Conservation (phyloP, 2,888 invertebrate species). For the Megamerina dolium region DNA sequence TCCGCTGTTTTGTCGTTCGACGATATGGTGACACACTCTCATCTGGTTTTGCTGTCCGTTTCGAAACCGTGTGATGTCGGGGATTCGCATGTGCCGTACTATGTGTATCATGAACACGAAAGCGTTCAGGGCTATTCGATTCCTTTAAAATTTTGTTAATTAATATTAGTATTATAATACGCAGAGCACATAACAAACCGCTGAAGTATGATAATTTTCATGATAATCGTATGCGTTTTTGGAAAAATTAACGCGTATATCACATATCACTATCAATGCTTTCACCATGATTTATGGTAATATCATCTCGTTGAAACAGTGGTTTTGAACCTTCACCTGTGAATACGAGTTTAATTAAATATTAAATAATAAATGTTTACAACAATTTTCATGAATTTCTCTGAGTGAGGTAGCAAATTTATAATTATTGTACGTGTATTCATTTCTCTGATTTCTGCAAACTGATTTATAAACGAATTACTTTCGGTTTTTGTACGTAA, state of each 20-base stretch:
- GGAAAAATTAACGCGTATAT: neutral
- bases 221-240: neutral
- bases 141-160: no score
- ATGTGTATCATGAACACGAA: constrained; percentile 9
- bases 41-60: neutral
- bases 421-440: constrained; percentile 1
- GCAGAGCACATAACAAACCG: no score
- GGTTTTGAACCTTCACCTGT: constrained; percentile 28
- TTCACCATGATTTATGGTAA: constrained; percentile 15
- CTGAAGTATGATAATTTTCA: no score
- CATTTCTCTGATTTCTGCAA: no score
- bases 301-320: constrained; percentile 24
- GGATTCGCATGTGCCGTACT: constrained; percentile 1
- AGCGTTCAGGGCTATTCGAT: constrained; percentile 16
- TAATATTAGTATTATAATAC: no score
- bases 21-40: constrained; percentile 3
- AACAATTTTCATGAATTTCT: no score
- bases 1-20: constrained; percentile 10
- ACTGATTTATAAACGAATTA: no score
- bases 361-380: constrained; percentile 2
- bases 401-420: neutral
- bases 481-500: no score
- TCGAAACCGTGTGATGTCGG: constrained; percentile 2
- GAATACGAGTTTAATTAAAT: constrained; percentile 3
- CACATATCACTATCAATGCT: neutral